Evolutionary conservation across 1,140 invertebrate species (phyloP).

Genomic region (Euborellia annulipes): DNA sequence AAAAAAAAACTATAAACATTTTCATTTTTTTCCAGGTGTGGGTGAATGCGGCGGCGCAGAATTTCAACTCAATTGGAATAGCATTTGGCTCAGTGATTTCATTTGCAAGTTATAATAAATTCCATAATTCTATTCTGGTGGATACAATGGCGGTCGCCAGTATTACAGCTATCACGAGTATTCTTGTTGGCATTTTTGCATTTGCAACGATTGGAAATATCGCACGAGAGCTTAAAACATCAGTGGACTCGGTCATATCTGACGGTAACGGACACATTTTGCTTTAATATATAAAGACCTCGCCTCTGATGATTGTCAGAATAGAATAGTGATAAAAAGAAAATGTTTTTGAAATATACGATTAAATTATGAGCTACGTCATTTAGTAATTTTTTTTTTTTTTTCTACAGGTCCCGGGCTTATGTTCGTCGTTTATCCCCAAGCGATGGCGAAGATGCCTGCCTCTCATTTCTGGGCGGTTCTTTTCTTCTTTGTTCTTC

Average conservation of each 20-base stretch:
- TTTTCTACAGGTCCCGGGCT: constrained; percentile 58
- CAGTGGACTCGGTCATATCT: constrained; percentile 62
- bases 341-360: no score
- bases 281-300: no score
- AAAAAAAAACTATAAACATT: constrained; percentile 5
- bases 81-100: constrained; percentile 87
- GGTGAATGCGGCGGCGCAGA: constrained; percentile 83
- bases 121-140: constrained; percentile 75
- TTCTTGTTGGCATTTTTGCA: constrained; percentile 72
- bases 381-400: constrained; percentile 2
- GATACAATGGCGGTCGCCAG: constrained; percentile 68
- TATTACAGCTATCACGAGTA: constrained; percentile 66
- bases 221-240: constrained; percentile 57
- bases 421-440: constrained; percentile 78
- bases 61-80: constrained; percentile 84
- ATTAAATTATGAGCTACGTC: no score
- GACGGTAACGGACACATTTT: no score
- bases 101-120: constrained; percentile 88
- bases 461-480: constrained; percentile 70
- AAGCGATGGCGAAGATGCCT: constrained; percentile 79
- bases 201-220: constrained; percentile 80
- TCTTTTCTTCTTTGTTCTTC: constrained; percentile 79
- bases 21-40: constrained; percentile 43
- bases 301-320: no score
- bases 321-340: no score